phyloP scores from a whole-genome alignment of 2,888 invertebrate genomes.

The Leptodirus hochenwartii region DNA sequence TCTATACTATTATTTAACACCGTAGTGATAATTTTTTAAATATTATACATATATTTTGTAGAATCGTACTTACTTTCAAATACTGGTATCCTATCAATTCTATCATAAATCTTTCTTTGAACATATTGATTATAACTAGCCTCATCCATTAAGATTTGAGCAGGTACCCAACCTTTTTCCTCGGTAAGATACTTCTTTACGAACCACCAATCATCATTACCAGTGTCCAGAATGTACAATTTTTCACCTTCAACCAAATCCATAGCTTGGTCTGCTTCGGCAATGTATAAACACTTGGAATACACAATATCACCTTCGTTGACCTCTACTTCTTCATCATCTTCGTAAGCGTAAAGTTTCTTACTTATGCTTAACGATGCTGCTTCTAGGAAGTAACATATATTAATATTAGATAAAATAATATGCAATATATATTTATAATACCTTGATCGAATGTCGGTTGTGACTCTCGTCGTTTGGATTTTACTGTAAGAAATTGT shows the following conservation, averaged over 20 bases:
- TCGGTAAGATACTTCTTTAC: constrained; percentile 76
- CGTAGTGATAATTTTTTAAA: constrained; percentile 2
- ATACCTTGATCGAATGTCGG: constrained; percentile 47
- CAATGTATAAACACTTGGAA: constrained; percentile 69
- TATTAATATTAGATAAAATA: constrained; percentile 4
- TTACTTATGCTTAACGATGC: constrained; percentile 29
- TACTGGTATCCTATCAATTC: constrained; percentile 78
- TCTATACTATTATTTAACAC: too few relatives aligned
- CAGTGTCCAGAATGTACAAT: constrained; percentile 63
- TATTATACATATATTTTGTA: not conserved
- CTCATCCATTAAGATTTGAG: constrained; percentile 71
- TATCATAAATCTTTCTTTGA: constrained; percentile 75
- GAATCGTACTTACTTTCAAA: constrained; percentile 68
- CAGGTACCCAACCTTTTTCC: constrained; percentile 89
- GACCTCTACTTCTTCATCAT: constrained; percentile 27
- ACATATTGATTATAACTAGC: constrained; percentile 63
- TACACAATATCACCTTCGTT: constrained; percentile 62
- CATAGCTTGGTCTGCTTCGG: constrained; percentile 75
- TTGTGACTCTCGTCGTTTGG: constrained; percentile 48
- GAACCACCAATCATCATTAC: constrained; percentile 85
- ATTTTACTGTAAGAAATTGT: constrained; percentile 49
- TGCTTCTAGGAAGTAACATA: constrained; percentile 21
- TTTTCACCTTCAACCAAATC: constrained; percentile 81
- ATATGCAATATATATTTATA: constrained; percentile 8
- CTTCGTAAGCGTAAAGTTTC: constrained; percentile 22